Conservation (phyloP, 2,113 vertebrate species). For the Plestiodon gilberti region DNA sequence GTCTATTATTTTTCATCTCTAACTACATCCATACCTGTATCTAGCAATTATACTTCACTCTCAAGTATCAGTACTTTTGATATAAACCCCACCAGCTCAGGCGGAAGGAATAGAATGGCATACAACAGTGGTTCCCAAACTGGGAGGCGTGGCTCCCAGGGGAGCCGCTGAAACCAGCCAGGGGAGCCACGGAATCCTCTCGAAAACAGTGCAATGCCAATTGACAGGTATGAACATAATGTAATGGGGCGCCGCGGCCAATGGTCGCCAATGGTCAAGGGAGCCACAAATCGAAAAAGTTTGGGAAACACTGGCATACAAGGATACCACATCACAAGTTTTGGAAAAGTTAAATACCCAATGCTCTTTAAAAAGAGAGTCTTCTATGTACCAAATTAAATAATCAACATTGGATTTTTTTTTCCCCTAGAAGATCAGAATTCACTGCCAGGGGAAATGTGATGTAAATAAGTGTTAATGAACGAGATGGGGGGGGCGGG, state of each 20-base stretch:
- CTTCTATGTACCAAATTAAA: neutral
- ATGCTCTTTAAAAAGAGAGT: constrained; percentile 3
- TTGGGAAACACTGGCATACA: no score
- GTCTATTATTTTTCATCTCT: neutral
- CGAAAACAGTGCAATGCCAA: no score
- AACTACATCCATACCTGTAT: neutral
- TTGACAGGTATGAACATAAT: no score
- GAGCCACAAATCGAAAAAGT: no score
- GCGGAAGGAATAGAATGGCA: neutral
- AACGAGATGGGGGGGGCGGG: neutral
- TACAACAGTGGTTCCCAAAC: no score
- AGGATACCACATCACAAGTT: neutral
- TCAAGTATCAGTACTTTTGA: neutral
- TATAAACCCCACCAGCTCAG: neutral
- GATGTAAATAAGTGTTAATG: neutral
- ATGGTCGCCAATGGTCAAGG: no score
- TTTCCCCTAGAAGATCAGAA: constrained; percentile 1
- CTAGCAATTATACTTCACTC: neutral
- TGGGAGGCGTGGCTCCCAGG: no score
- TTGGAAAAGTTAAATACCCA: neutral
- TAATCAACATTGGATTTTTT: neutral
- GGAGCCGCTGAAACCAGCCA: no score
- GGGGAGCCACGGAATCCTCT: no score
- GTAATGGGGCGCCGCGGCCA: no score
- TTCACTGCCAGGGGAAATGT: neutral